These are phyloP conservation scores for Phyllopteryx taeniolatus DNA, from an alignment of 2,113 vertebrate species.

Conservation along the genomic window DNA sequence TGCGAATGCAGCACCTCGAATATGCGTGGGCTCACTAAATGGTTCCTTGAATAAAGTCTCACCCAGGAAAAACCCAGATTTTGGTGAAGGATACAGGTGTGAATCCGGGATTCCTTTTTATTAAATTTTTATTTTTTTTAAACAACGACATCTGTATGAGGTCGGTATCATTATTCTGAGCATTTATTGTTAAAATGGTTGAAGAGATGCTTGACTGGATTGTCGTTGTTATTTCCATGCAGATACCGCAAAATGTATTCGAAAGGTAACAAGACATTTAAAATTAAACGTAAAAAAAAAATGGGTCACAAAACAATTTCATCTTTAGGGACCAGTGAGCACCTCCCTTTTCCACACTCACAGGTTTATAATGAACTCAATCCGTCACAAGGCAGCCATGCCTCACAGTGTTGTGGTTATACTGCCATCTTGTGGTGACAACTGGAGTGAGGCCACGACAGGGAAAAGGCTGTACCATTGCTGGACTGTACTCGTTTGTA, in stretches of 20 bases:
- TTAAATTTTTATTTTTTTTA: neutral
- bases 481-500: neutral
- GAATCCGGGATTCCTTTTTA: neutral
- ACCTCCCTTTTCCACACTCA: neutral
- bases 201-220: neutral
- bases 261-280: neutral
- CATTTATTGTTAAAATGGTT: neutral
- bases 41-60: no score
- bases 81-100: no score
- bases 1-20: no score
- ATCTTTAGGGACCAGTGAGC: neutral
- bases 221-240: neutral
- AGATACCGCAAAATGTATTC: neutral
- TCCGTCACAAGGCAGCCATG: conserved; percentile 4
- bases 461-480: conserved; percentile 2
- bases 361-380: conserved; percentile 7
- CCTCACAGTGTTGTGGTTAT: conserved; percentile 26
- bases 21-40: no score
- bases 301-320: neutral
- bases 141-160: neutral
- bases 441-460: neutral
- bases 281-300: neutral
- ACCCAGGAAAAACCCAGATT: no score
- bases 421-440: conserved; percentile 67
- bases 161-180: neutral